Percentiles rank a stretch among this genome's conserved stretches.
Evolutionary conservation across 2,113 vertebrate genomes (phyloP).

Genomic region (Strix aluco): DNA sequence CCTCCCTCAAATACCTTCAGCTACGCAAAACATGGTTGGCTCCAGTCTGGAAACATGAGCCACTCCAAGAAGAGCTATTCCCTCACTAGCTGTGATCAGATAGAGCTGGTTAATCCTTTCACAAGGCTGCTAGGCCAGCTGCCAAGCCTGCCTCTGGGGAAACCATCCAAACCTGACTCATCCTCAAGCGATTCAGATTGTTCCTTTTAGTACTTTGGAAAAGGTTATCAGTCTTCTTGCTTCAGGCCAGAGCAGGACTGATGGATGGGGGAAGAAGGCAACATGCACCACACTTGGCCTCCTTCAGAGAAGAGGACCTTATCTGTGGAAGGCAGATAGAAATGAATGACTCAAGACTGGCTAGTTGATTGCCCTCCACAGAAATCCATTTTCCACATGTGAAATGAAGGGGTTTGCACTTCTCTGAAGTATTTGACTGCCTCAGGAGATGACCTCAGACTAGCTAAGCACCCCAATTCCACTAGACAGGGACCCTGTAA

Average conservation of each 20-base stretch:
- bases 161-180: conserved; percentile 15
- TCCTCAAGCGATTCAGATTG: not conserved
- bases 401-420: not conserved
- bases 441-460: not conserved
- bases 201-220: not conserved
- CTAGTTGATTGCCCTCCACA: not conserved
- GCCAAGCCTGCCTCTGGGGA: not conserved
- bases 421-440: not conserved
- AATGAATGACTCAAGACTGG: not conserved
- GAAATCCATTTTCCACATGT: not conserved
- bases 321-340: not conserved
- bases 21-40: not conserved
- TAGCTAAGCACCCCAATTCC: not conserved
- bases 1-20: not conserved
- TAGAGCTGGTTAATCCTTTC: not conserved
- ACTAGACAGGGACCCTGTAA: not conserved
- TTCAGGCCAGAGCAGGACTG: not conserved
- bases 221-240: not conserved
- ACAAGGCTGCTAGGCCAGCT: not conserved
- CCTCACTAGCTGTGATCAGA: not conserved
- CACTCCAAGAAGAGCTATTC: not conserved
- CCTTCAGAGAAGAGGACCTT: not conserved
- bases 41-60: not conserved
- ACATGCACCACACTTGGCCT: not conserved
- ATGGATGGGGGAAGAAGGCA: not conserved